Evolutionary conservation across 2,797 vertebrate genomes (phyloP), one percentile per base, ranked within the genome.

Genomic region (Clarias platycephalus): DNA sequence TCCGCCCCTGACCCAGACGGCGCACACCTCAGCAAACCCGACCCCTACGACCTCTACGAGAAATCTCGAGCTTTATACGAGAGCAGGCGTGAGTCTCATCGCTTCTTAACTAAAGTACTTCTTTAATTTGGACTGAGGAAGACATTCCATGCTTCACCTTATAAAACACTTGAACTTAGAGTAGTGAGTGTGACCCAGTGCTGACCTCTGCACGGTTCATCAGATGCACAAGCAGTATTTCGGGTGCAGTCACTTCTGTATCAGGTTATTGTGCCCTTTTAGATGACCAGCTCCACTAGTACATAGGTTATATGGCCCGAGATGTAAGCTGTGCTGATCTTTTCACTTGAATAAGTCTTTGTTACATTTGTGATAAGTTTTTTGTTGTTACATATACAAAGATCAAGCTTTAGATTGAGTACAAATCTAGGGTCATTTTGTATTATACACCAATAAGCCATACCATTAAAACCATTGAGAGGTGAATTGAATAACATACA

Each of bases 31-130:
- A 95, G 96, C 93, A 99, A 98, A 93, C 98, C 98, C 7, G 98
- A 99, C 92, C 98, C 98, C 3, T 99, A 99, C 7, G 98, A 99
- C 94, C 96, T 99, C 89, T 99, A 99, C 85, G 98, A 99, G 94
- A 99, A 99, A 93, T 99, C 98, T 31, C 97, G 98, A 91, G 98
- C 98, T 85, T 97, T 99, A 94, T 99, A 99, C 89, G 98, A 99
- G 96, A 99, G 97, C 95, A 96, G 98, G 92, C 97, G 98, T 99
- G 95, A 99, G 98, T 97, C 90, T 87, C 24, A 72, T 20, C 40
- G n/a, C 79, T 64, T 55, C 28, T 16, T 62, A 3, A 40, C 28
- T 77, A 1, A 60, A 77, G 6, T 13, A 4, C 26, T 34, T 13
- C 24, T 18, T 68, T 31, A 49, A 60, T 1, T 28, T 0, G 3